Base-by-base conservation (phyloP, 2,113 vertebrate genomes). In the Acinonyx jubatus region DNA sequence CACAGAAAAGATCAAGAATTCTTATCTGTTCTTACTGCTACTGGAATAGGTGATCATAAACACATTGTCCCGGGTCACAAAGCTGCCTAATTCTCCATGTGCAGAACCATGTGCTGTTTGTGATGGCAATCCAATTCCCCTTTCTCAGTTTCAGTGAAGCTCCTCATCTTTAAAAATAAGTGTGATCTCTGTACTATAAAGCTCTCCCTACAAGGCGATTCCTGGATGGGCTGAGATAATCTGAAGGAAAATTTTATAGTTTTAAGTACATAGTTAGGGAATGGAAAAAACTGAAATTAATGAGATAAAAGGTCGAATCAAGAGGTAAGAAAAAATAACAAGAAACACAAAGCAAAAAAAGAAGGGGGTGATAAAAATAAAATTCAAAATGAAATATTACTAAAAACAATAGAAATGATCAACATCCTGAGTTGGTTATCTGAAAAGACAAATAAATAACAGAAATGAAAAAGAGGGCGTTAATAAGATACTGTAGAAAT, bases 141-240 rank as follows among this genome's bases (percentile, higher is more conserved):
- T 88, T 78, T 63, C 68, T 96, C 69, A 5, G 10, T 83, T 87
- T 94, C 50, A 52, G n/a, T 68, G 61, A 83, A n/a, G 52, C 36
- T 78, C 6, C 19, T 73, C 41, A 94, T 91, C 76, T 88, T 87
- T 83, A 91, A 96, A 95, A 95, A 38, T 63, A 95, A 94, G 11
- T 25, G 10, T 68, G 27, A 85, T 81, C 36, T 81, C 45, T 90
- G 15, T 8, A 80, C 33, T 84, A 4, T 45, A 85, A 74, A 76
- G 23, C 25, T 65, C 18, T 89, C 38, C 79, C 50, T 63, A 76
- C 79, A 97, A 71, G n/a, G 5, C 18, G 36, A 71, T 50, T 84
- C 50, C 52, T 65, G n/a, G 38, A 31, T 41, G 16, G 8, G 71
- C 63, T 90, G 66, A 74, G 61, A 80, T 55, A 65, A 66, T 74